Conservation (phyloP, 2,888 invertebrate species). For the Meganola albula region DNA sequence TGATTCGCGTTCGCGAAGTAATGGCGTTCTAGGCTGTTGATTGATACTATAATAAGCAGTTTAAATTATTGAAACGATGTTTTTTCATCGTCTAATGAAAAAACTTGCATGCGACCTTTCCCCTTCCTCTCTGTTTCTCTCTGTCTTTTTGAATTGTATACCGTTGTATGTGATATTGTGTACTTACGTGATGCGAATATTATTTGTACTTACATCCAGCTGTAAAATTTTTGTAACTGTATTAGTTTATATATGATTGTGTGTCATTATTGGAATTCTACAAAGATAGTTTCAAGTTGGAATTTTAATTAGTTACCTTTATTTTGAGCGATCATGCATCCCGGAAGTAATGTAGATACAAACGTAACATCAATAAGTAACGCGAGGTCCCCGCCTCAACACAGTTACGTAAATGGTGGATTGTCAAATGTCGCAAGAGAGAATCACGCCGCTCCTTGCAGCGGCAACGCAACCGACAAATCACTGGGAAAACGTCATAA, state of each 20-base stretch:
- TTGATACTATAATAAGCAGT: too few relatives aligned
- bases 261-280: background rate
- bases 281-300: too few relatives aligned
- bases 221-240: background rate
- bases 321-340: too few relatives aligned
- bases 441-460: constrained; percentile 48
- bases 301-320: too few relatives aligned
- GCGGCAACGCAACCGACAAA: constrained; percentile 43
- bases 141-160: too few relatives aligned
- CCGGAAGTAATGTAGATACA: constrained; percentile 11
- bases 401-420: constrained; percentile 53
- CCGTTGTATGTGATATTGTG: background rate
- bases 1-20: too few relatives aligned
- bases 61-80: too few relatives aligned
- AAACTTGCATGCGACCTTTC: too few relatives aligned
- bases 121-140: too few relatives aligned
- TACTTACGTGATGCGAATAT: background rate
- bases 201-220: background rate
- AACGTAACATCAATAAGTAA: constrained; percentile 20
- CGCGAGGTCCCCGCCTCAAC: constrained; percentile 14
- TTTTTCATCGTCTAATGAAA: too few relatives aligned
- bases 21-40: too few relatives aligned
- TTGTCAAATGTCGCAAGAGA: constrained; percentile 67
- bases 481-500: constrained; percentile 46
- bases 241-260: background rate